Base-by-base conservation (phyloP, 2,888 invertebrate genomes). In the Phania funesta region DNA sequence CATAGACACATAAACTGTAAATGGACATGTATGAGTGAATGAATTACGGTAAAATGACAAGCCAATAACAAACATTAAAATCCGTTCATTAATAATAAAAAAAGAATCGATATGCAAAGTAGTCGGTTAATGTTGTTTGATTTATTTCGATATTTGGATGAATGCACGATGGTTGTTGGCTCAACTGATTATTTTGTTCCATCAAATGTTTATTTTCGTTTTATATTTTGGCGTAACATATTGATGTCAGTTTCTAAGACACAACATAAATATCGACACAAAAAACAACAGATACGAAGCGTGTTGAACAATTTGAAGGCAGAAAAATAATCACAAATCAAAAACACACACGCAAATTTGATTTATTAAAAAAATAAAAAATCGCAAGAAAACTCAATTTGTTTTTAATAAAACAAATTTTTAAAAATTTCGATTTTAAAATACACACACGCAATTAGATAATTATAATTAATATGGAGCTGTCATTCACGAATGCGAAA, bases 201-300 rank as follows among this genome's bases (percentile, higher is more conserved):
- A 52, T 50, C 26, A 38, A 67, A 26, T 38, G 24, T 52, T 68
- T 41, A 20, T 41, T 54, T 60, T 68, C 11, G 8, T 41, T 46
- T 2, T 44, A 11, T 44, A 3, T 62, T 44, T 56, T 58, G 22
- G 62, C 60, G 22, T n/a, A 67, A 79, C 68, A 68, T 58, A 80
- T 75, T 70, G 75, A 44, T 80, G 80, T 75, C 74, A 80, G 70
- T 75, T 75, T 24, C n/a, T n/a, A 48, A 50, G 60, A 68, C 54
- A 52, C 54, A 67, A 67, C 58, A 58, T 65, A 78, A 71, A 78
- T 68, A 70, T 9, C 29, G 29, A 32, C 7, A 22, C 29, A 29
- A 44, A 38, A 38, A 38, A 44, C n/a, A 44, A 44, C 8, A 16
- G 16, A 44, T 44, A 44, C 16, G 5, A 44, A 52, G 52, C 35